phyloP scores from a whole-genome alignment of 2,888 invertebrate species.

The Dryomyza anilis region DNA sequence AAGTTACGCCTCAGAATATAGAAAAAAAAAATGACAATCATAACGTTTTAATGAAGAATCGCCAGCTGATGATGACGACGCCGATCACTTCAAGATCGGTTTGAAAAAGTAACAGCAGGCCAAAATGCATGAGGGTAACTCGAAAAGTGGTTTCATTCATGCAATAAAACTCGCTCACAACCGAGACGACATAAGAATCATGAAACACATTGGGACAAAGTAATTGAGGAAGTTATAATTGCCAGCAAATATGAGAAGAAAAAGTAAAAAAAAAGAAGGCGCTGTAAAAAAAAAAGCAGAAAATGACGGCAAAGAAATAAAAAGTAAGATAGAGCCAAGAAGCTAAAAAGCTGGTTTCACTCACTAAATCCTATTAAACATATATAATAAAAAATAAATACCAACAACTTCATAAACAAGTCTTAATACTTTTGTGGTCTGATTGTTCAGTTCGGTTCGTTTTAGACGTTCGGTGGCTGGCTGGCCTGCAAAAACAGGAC shows the following conservation, averaged over 20 bases:
- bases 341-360: neutral
- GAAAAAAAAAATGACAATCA: neutral
- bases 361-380: neutral
- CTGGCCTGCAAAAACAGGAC: slow-evolving; percentile 16
- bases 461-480: no score
- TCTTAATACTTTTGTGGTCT: neutral
- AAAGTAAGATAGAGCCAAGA: neutral
- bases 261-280: neutral
- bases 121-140: neutral
- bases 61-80: neutral
- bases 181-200: neutral
- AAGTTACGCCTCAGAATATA: slow-evolving; percentile 23
- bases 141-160: slow-evolving; percentile 16
- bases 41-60: neutral
- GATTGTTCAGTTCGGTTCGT: no score
- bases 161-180: neutral
- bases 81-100: neutral
- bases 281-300: neutral
- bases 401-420: neutral
- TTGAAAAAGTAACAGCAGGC: neutral
- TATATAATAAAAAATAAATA: neutral
- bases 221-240: slow-evolving; percentile 61
- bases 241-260: slow-evolving; percentile 32
- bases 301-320: neutral
- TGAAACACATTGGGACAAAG: slow-evolving; percentile 32